Evolutionary conservation across 1,140 invertebrate species (phyloP), one percentile per base, ranked within the genome.

Genomic region (Samia ricini): DNA sequence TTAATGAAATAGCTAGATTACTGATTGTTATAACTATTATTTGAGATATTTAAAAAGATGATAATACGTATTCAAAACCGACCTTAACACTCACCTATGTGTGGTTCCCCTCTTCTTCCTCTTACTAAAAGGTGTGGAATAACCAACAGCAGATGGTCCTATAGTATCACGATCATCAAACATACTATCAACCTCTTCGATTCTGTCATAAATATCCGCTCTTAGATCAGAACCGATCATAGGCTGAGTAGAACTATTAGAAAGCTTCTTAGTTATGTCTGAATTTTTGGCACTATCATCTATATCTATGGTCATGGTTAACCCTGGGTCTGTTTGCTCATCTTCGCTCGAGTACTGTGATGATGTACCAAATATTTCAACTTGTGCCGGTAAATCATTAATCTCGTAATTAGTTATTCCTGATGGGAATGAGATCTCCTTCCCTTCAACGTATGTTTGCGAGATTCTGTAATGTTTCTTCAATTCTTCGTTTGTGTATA

Each of bases 391-490:
- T 51, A 56, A n/a, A 42, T 59, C 23, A 23, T 71, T 60, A 7
- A 56, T 60, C 22, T 87, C 76, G 29, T 68, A 52, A 48, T 81
- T 79, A n/a, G 68, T 74, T 2, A 66, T 57, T 0, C 72, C 55
- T 3, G 65, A 64, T n/a, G 79, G 77, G n/a, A 88, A 88, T 0
- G 69, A 56, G 5, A 90, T 88, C 68, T 90, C 85, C 42, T 82
- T 86, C 0, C 88, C 88, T 77, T 90, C 88, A 1, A 90, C 84
- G 48, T 85, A 89, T 0, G 80, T 88, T 68, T 88, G 88, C 0
- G 83, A 88, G 59, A 90, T 88, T 48, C 88, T 71, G 61, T 83
- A 88, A 2, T 88, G 83, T 65, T 89, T 88, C 56, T 88, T 90
- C 0, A 88, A 63, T 68, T 90, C 88, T 70, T 88, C 88, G 52